Conservation (phyloP, 1,140 invertebrate genomes). For the Lutraria rhynchaena region DNA sequence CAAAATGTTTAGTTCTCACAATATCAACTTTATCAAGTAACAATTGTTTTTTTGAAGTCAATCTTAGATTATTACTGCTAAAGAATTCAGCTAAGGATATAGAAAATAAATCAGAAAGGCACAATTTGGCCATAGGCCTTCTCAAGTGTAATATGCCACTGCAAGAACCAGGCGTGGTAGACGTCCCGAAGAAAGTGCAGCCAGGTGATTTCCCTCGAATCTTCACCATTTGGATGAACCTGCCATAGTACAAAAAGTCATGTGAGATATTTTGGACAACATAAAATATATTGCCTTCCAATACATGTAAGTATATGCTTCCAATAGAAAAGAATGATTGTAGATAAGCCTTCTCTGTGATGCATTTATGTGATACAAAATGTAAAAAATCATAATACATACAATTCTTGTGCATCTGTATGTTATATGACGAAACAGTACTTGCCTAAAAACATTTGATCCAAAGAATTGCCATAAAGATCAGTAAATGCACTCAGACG, state of each 20-base stretch:
- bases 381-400: neutral
- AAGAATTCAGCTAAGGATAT: conserved; percentile 75
- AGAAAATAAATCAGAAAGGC: conserved; percentile 72
- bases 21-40: neutral
- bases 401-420: too few species aligned
- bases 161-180: conserved; percentile 17
- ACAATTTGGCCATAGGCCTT: conserved; percentile 77
- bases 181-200: conserved; percentile 29
- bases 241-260: conserved; percentile 37
- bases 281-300: neutral
- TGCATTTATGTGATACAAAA: neutral
- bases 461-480: too few species aligned
- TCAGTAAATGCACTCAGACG: too few species aligned
- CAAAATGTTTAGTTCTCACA: conserved; percentile 24
- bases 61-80: conserved; percentile 72
- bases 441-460: too few species aligned
- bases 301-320: neutral
- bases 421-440: too few species aligned
- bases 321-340: neutral
- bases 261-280: neutral
- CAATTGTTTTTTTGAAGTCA: neutral
- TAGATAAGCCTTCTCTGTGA: neutral
- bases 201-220: neutral
- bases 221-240: conserved; percentile 49
- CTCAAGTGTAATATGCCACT: conserved; percentile 68